Percentiles rank a stretch among this genome's conserved stretches.
Evolutionary conservation across 2,888 invertebrate species (phyloP).

Genomic region (Tipula helvola): DNA sequence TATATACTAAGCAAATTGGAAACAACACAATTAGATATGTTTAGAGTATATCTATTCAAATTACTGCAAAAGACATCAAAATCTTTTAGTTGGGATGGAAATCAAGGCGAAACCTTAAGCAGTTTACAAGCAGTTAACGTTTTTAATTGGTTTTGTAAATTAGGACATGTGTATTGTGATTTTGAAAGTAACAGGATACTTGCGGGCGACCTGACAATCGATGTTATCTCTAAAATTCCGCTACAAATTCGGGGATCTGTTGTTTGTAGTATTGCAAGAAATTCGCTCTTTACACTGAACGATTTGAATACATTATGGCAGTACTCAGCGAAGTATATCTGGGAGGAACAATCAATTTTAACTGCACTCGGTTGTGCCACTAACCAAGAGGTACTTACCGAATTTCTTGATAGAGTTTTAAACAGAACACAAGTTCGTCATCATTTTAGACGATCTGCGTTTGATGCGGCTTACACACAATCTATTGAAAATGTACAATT

Average conservation of each 20-base stretch:
- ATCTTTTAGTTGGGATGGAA: constrained; percentile 38
- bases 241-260: constrained; percentile 55
- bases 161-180: constrained; percentile 44
- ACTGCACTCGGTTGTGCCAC: constrained; percentile 54
- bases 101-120: constrained; percentile 36
- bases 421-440: constrained; percentile 33
- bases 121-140: constrained; percentile 46
- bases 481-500: constrained; percentile 41
- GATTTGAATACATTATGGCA: constrained; percentile 56
- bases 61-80: constrained; percentile 32
- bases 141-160: constrained; percentile 50
- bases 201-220: constrained; percentile 27
- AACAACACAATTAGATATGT: not conserved
- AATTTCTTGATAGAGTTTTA: not conserved
- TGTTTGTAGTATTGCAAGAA: constrained; percentile 61
- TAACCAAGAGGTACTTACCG: constrained; percentile 24
- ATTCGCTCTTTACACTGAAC: constrained; percentile 36
- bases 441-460: constrained; percentile 29
- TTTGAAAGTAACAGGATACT: constrained; percentile 31
- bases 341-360: constrained; percentile 55
- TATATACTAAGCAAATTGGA: constrained; percentile 27
- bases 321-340: constrained; percentile 45
- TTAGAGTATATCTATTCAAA: constrained; percentile 15
- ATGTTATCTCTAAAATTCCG: constrained; percentile 35
- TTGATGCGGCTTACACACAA: constrained; percentile 38